phyloP scores from a whole-genome alignment of 2,113 vertebrate genomes.

The Eubucco bourcierii region DNA sequence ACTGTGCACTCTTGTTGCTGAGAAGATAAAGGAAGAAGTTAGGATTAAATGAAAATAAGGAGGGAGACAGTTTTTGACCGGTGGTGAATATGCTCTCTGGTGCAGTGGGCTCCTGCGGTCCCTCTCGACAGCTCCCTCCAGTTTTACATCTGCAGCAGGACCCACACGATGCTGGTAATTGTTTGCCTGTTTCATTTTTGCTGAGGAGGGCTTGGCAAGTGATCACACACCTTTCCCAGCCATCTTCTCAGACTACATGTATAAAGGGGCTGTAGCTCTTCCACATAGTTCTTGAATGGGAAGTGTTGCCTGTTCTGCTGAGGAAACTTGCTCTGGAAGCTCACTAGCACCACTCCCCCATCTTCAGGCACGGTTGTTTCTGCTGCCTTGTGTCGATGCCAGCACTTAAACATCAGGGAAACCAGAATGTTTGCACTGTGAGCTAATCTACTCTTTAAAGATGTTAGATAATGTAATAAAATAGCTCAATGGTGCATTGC shows the following conservation, averaged over 20 bases:
- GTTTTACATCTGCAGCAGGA: neutral
- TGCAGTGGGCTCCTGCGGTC: neutral
- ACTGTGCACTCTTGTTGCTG: neutral
- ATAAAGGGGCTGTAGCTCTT: neutral
- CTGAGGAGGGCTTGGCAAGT: slow-evolving; percentile 12
- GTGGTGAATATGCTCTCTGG: rapidly evolving
- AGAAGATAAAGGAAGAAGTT: neutral
- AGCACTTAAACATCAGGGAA: slow-evolving; percentile 55
- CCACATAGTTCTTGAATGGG: neutral
- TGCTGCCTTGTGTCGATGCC: neutral
- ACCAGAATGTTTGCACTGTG: slow-evolving; percentile 64
- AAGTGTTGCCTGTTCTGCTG: rapidly evolving
- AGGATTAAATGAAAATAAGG: neutral
- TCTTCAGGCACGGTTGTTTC: neutral
- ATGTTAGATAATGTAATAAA: slow-evolving; percentile 58
- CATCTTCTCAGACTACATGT: neutral
- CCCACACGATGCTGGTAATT: neutral
- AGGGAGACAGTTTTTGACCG: neutral
- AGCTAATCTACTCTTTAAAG: slow-evolving; percentile 62
- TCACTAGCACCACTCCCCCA: neutral
- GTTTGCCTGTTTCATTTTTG: neutral
- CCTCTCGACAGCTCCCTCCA: rapidly evolving
- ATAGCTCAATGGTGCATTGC: slow-evolving; percentile 17
- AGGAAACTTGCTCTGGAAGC: slow-evolving; percentile 6
- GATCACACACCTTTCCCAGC: neutral